A percentile compares a stretch with the other conserved stretches of the same genome.
phyloP scores from a whole-genome alignment of 2,113 vertebrate species.

The Scytalopus superciliaris region DNA sequence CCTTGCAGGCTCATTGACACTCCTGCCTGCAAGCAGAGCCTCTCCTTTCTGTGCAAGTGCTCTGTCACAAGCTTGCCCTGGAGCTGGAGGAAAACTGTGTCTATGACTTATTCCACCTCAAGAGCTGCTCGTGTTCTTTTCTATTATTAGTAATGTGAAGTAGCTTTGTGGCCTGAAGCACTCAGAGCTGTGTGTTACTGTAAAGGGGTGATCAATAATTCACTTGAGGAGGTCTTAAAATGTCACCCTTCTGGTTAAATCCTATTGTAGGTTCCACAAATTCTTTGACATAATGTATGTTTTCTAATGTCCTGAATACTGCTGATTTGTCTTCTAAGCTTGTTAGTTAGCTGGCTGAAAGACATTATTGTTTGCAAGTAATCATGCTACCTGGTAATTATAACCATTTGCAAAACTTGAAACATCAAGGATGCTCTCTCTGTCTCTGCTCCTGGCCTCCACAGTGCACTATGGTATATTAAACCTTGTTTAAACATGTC shows the following conservation, averaged over 20 bases:
- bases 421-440: background rate
- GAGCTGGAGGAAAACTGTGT: background rate
- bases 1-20: background rate
- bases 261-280: background rate
- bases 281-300: background rate
- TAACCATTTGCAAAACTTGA: background rate
- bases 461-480: background rate
- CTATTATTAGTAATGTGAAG: background rate
- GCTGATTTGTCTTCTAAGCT: background rate
- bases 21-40: background rate
- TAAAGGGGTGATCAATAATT: slow-evolving; percentile 27
- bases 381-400: background rate
- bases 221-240: background rate
- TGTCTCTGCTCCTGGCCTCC: background rate
- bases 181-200: background rate
- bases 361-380: background rate
- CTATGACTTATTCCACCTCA: background rate
- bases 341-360: background rate
- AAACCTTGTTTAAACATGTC: background rate
- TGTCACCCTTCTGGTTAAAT: background rate
- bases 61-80: background rate
- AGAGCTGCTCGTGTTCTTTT: background rate
- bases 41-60: background rate
- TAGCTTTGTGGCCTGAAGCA: background rate
- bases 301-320: background rate